These are phyloP conservation scores for Campoplex capitator DNA, from an alignment of 2,888 invertebrate species.

Conservation along the genomic window DNA sequence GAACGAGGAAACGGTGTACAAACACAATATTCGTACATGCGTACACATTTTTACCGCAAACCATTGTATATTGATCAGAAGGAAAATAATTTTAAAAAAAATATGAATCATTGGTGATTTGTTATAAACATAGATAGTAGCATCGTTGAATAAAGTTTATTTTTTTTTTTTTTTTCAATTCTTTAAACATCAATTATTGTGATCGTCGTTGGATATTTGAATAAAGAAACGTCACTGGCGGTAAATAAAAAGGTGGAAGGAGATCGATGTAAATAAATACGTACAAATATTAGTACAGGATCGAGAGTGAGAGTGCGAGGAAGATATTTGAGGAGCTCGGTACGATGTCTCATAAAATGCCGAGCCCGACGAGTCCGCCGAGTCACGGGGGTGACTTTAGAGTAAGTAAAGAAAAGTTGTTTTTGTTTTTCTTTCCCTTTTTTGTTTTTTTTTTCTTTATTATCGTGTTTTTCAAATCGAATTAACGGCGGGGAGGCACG, in stretches of 20 bases:
- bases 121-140: neutral
- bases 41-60: slow-evolving; percentile 2
- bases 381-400: slow-evolving; percentile 82
- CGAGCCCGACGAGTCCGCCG: slow-evolving; percentile 77
- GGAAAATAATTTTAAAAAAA: neutral
- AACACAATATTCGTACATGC: slow-evolving; percentile 7
- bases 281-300: neutral
- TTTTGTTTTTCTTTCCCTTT: too few relatives aligned
- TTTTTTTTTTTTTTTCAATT: neutral
- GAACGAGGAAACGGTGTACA: slow-evolving; percentile 41
- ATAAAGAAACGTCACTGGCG: neutral
- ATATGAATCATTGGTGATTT: neutral
- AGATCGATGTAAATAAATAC: slow-evolving; percentile 4
- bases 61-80: slow-evolving; percentile 7
- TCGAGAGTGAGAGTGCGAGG: slow-evolving; percentile 48
- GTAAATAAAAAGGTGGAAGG: neutral
- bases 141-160: neutral
- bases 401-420: slow-evolving; percentile 74
- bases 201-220: neutral
- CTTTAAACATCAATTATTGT: neutral
- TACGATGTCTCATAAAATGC: slow-evolving; percentile 80
- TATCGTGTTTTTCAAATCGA: neutral
- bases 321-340: slow-evolving; percentile 46
- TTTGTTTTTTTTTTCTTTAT: neutral
- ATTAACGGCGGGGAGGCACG: neutral